Conservation (phyloP, 2,888 invertebrate species). For the Merodon equestris region DNA sequence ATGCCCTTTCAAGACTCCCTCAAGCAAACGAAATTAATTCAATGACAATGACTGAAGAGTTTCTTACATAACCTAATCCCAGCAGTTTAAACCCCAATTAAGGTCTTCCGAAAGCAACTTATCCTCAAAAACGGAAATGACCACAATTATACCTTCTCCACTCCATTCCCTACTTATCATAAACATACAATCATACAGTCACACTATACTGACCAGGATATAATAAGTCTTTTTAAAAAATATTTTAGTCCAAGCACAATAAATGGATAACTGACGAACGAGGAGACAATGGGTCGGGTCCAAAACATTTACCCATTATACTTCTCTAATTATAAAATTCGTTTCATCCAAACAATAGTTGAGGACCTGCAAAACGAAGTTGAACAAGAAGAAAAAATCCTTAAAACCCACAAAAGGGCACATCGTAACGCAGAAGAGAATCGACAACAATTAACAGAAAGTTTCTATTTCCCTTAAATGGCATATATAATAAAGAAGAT, state of each 20-base stretch:
- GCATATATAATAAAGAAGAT: slow-evolving; percentile 1
- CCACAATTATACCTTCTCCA: slow-evolving; percentile 15
- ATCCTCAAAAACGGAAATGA: slow-evolving; percentile 25
- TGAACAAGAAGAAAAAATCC: slow-evolving; percentile 38
- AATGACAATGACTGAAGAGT: neutral
- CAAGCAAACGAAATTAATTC: neutral
- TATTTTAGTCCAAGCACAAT: slow-evolving; percentile 37
- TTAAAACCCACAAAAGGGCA: slow-evolving; percentile 15
- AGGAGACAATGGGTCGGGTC: slow-evolving; percentile 33
- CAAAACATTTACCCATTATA: slow-evolving; percentile 48
- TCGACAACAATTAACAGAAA: slow-evolving; percentile 39
- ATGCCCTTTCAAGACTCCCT: slow-evolving; percentile 17
- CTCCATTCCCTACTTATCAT: no score
- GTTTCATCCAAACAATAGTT: slow-evolving; percentile 39
- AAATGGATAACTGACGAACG: slow-evolving; percentile 29
- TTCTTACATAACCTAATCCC: slow-evolving; percentile 32
- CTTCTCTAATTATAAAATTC: slow-evolving; percentile 37
- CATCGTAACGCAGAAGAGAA: slow-evolving; percentile 49
- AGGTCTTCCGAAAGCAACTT: slow-evolving; percentile 39
- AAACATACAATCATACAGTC: neutral
- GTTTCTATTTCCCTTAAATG: slow-evolving; percentile 40
- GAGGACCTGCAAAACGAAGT: slow-evolving; percentile 28
- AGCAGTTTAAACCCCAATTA: slow-evolving; percentile 33
- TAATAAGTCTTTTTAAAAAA: slow-evolving; percentile 34
- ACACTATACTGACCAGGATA: slow-evolving; percentile 12